Evolutionary conservation across 1,140 invertebrate genomes (phyloP).

Genomic region (Drosophila lacertosa): DNA sequence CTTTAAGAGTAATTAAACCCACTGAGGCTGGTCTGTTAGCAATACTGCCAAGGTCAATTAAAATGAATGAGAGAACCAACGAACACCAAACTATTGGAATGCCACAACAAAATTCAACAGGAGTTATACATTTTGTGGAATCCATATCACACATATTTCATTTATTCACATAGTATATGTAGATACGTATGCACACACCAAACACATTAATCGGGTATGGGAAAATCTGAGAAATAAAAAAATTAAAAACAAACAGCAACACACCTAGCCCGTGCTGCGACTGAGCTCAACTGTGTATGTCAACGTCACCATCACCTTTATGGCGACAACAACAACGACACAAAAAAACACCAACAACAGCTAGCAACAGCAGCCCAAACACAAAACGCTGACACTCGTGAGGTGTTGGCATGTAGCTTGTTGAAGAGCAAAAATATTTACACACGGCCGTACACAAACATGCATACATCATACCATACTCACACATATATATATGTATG

Average conservation of each 20-base stretch:
- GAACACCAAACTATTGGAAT: conserved; percentile 25
- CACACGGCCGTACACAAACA: conserved; percentile 25
- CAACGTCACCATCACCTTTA: conserved; percentile 63
- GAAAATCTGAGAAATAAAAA: conserved; percentile 69
- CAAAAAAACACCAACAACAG: conserved; percentile 40
- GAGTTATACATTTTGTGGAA: conserved; percentile 57
- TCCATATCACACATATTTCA: conserved; percentile 13
- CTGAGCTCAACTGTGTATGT: conserved; percentile 32
- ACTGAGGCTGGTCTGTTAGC: not conserved
- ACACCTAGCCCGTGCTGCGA: not conserved
- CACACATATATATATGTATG: conserved; percentile 16
- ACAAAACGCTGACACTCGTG: conserved; percentile 34
- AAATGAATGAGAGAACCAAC: conserved; percentile 40
- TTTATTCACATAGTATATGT: not conserved
- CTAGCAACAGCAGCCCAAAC: conserved; percentile 10
- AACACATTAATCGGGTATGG: conserved; percentile 15
- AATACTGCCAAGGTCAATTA: conserved; percentile 36
- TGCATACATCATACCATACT: not conserved
- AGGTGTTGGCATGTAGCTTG: conserved; percentile 62
- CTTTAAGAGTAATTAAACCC: conserved; percentile 1
- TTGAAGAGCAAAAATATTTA: conserved; percentile 64
- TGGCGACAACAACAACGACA: conserved; percentile 45
- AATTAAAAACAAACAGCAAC: conserved; percentile 71
- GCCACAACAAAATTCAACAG: conserved; percentile 52
- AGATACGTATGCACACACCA: not conserved